phyloP scores from a whole-genome alignment of 2,797 vertebrate genomes.

The Manis pentadactyla region DNA sequence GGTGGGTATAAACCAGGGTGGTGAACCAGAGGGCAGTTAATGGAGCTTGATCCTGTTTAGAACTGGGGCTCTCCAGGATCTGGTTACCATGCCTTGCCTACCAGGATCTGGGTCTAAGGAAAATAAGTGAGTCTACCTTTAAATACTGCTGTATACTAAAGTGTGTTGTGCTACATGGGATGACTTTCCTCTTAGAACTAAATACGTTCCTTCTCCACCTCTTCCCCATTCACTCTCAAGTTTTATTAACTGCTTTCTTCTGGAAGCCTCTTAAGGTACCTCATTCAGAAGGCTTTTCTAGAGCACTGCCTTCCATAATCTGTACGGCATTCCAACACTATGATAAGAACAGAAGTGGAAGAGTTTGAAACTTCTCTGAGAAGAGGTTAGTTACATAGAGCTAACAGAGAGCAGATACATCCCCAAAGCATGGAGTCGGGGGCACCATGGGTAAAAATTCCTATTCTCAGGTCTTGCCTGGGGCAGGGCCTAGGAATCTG shows the following conservation, averaged over 20 bases:
- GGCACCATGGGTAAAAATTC: neutral
- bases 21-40: neutral
- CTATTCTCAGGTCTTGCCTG: neutral
- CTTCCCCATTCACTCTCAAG: neutral
- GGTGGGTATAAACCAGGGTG: neutral
- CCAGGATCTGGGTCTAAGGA: neutral
- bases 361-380: neutral
- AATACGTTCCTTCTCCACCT: neutral
- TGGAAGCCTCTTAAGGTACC: neutral
- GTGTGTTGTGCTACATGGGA: neutral
- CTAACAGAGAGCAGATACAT: neutral
- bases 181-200: neutral
- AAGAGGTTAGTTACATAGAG: neutral
- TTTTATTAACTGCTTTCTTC: slow-evolving; percentile 9
- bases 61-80: neutral
- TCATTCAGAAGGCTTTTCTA: neutral
- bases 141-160: neutral
- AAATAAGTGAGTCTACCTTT: neutral
- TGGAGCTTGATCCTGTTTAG: neutral
- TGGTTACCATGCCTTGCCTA: neutral
- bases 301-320: neutral
- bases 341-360: neutral
- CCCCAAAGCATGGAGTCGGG: neutral
- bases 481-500: neutral
- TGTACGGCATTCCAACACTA: neutral